These are phyloP conservation scores for Drosophila crucigera DNA, from an alignment of 2,888 invertebrate genomes.

Conservation along the genomic window DNA sequence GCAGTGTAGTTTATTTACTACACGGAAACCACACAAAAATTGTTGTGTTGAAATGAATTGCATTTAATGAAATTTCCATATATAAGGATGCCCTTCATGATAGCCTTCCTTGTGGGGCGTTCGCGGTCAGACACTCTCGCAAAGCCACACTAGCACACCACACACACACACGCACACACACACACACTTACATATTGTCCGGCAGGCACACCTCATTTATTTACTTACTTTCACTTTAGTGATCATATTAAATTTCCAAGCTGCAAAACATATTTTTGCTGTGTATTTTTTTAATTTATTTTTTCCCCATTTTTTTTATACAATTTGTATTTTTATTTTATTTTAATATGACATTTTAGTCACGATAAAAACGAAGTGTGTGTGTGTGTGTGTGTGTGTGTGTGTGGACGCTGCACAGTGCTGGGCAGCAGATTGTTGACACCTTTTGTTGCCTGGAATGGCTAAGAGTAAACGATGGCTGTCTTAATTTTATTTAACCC, in stretches of 20 bases:
- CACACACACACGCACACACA: slow-evolving; percentile 6
- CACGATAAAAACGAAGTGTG: slow-evolving; percentile 43
- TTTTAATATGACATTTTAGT: slow-evolving; percentile 72
- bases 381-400: not conserved
- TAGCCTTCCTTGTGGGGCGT: slow-evolving; percentile 76
- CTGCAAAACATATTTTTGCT: slow-evolving; percentile 75
- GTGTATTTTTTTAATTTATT: slow-evolving; percentile 41
- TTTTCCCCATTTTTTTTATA: slow-evolving; percentile 45
- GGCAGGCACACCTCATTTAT: slow-evolving; percentile 62
- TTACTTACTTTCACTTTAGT: slow-evolving; percentile 77
- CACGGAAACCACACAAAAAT: slow-evolving; percentile 75
- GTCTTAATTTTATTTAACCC: slow-evolving; percentile 39
- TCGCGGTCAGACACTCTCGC: slow-evolving; percentile 71
- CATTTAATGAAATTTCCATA: slow-evolving; percentile 76
- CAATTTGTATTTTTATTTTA: slow-evolving; percentile 64
- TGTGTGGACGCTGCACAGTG: slow-evolving; percentile 36
- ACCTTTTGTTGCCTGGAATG: slow-evolving; percentile 37
- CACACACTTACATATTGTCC: slow-evolving; percentile 20
- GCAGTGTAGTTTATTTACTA: slow-evolving; percentile 55
- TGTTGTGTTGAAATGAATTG: slow-evolving; percentile 70
- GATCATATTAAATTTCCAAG: slow-evolving; percentile 79
- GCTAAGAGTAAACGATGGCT: slow-evolving; percentile 50
- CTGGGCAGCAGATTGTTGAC: slow-evolving; percentile 45
- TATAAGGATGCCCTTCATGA: slow-evolving; percentile 77
- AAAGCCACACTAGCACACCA: slow-evolving; percentile 7